Conservation (phyloP, 2,113 vertebrate genomes). For the Theristicus caerulescens region DNA sequence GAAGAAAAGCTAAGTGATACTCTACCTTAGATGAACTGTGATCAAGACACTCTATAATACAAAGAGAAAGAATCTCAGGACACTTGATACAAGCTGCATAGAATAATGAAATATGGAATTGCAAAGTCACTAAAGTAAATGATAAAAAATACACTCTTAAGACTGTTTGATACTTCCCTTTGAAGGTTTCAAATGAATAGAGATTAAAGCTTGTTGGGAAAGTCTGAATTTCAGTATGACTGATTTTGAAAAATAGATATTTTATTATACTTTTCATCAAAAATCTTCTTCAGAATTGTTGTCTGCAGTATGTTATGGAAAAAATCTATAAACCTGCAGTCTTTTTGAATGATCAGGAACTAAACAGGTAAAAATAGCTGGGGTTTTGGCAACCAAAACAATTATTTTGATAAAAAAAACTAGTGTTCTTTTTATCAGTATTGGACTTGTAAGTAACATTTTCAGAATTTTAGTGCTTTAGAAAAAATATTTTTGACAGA, state of each 20-base stretch:
- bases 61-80: slow-evolving; percentile 38
- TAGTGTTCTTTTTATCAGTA: not conserved
- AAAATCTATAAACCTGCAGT: not conserved
- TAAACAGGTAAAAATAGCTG: not conserved
- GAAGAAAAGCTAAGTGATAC: slow-evolving; percentile 24
- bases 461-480: not conserved
- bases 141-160: slow-evolving; percentile 30
- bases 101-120: slow-evolving; percentile 24
- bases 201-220: slow-evolving; percentile 26
- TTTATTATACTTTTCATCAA: not conserved
- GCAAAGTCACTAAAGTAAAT: slow-evolving; percentile 40
- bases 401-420: not conserved
- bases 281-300: not conserved
- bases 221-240: not conserved
- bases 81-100: not conserved
- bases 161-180: slow-evolving; percentile 27
- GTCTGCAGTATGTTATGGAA: not conserved
- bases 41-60: slow-evolving; percentile 35
- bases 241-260: not conserved
- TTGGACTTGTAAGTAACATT: not conserved
- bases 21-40: not conserved
- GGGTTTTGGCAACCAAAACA: accelerated
- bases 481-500: not conserved
- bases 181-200: slow-evolving; percentile 36
- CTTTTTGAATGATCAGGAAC: not conserved